Percentiles rank a stretch among this genome's conserved stretches.
Conservation (phyloP, 2,888 invertebrate species). For the Xestia ashworthii region DNA sequence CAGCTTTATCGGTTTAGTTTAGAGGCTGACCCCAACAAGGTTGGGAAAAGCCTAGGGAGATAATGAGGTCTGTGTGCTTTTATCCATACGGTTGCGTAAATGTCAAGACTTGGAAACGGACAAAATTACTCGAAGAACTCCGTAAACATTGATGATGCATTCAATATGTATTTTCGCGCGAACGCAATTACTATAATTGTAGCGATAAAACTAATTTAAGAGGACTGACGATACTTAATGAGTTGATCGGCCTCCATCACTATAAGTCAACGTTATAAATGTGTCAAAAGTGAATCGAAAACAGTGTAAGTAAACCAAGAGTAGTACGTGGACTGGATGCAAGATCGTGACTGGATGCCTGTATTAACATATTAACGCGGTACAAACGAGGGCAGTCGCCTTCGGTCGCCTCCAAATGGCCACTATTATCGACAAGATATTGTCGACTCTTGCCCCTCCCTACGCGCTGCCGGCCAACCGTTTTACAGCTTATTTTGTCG, state of each 20-base stretch:
- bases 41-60: too few relatives aligned
- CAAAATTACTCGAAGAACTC: conserved; percentile 6
- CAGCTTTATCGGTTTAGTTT: too few relatives aligned
- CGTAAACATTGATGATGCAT: conserved; percentile 1
- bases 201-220: conserved; percentile 35
- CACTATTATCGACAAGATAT: conserved; percentile 71
- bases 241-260: conserved; percentile 48
- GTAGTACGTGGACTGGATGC: conserved; percentile 69
- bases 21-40: too few relatives aligned
- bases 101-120: neutral
- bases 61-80: too few relatives aligned
- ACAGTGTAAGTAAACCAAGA: conserved; percentile 72
- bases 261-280: conserved; percentile 59
- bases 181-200: conserved; percentile 38
- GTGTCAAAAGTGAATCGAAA: conserved; percentile 75
- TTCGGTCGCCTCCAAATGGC: conserved; percentile 67
- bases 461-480: conserved; percentile 64
- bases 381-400: conserved; percentile 73
- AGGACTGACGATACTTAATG: conserved; percentile 21
- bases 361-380: conserved; percentile 80
- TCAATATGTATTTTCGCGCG: conserved; percentile 27
- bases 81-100: neutral
- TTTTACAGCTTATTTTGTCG: conserved; percentile 78
- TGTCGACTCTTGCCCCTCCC: conserved; percentile 69
- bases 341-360: conserved; percentile 69